Base-by-base conservation (phyloP, 1,140 invertebrate species). In the Epicauta chinensis region DNA sequence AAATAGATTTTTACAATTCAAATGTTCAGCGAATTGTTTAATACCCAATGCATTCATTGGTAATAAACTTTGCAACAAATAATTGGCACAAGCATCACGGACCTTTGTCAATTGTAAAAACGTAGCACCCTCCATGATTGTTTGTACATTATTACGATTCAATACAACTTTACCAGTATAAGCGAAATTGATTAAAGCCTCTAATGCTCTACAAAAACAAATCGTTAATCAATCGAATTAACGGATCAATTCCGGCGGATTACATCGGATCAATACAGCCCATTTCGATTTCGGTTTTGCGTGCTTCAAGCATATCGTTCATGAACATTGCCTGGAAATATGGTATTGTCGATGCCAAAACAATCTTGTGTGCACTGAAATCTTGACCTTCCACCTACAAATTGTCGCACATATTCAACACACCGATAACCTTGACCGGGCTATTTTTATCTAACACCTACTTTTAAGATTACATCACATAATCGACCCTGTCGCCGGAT, bases 261-360 rank as follows among this genome's bases (percentile, higher is more conserved):
- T 75, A 88, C 85, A 75, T 75, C 43, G 87, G 77, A 63, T 92
- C 89, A 59, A 91, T 85, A 59, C 85, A 87, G 67, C 88, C 81
- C 68, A 93, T 83, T 43, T 79, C 83, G 36, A 94, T 89, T 65
- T 91, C 87, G 63, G 82, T 83, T 63, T 89, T 84, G 57, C 86
- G 84, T 55, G 85, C 85, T 72, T 94, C 91, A 1, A 84, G 77
- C 88, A 93, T 91, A 66, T 93, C 87, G 71, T 87, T 82, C 11
- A 86, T 86, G 70, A 95, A 93, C 91, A 95, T 94, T 11, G 86
- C 89, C 73, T 91, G 80, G 70, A 94, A 95, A 69, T 93, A 95
- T 9, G 91, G 91, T 66, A 94, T 90, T 13, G 86, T 89, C 3
- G 89, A 84, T 13, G 90, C 87, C 32, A 95, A 72, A 14, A 95